Evolutionary conservation across 2,113 vertebrate genomes (phyloP).

Genomic region (Picathartes gymnocephalus): DNA sequence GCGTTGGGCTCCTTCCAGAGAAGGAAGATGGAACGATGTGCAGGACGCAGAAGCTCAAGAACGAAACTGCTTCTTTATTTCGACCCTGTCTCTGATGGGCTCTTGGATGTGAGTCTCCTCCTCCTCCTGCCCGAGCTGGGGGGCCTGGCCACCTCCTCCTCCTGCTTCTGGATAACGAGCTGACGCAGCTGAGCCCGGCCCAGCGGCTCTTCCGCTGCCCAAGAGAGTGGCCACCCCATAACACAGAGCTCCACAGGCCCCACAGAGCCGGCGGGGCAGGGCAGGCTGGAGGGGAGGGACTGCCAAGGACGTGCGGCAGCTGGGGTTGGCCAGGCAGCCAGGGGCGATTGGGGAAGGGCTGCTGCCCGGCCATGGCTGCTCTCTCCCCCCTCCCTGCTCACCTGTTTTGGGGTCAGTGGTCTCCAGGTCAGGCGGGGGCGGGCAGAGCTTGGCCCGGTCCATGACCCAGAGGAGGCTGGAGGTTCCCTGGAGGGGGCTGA

Average conservation of each 20-base stretch:
- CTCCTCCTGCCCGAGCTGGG: rapidly evolving
- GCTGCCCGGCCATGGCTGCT: rapidly evolving
- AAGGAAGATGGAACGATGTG: not conserved
- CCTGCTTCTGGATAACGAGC: not conserved
- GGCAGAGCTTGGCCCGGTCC: not conserved
- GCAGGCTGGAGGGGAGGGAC: not conserved
- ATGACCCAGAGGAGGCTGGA: not conserved
- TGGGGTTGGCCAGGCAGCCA: rapidly evolving
- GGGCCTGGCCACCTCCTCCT: not conserved
- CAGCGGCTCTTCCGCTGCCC: slow-evolving; percentile 36
- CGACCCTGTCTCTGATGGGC: rapidly evolving
- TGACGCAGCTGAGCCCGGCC: not conserved
- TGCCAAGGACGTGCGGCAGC: not conserved
- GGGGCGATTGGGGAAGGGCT: rapidly evolving
- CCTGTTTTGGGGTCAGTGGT: not conserved
- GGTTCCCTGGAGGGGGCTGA: slow-evolving; percentile 40
- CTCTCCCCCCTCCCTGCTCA: not conserved
- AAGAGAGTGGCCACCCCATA: not conserved
- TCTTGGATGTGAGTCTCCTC: rapidly evolving
- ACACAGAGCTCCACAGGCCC: rapidly evolving
- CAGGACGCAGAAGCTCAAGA: not conserved
- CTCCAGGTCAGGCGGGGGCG: rapidly evolving
- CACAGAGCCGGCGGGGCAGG: rapidly evolving
- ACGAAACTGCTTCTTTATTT: not conserved
- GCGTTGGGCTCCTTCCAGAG: not conserved